Conservation (phyloP, 1,140 invertebrate species). For the Hyphantria cunea region DNA sequence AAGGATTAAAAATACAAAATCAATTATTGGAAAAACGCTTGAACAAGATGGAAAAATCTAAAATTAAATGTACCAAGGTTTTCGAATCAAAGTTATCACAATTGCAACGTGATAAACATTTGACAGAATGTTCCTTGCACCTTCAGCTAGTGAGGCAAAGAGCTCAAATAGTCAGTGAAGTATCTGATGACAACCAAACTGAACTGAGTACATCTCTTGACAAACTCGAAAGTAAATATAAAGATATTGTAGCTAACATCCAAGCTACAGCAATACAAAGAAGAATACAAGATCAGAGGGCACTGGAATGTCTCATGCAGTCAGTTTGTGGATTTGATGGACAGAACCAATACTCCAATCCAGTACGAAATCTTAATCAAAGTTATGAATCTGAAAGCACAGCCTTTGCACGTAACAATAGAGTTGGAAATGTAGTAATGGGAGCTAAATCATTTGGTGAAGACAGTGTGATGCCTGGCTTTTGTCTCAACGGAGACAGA, state of each 20-base stretch:
- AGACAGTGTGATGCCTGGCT: slow-evolving; percentile 49
- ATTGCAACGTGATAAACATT: slow-evolving; percentile 61
- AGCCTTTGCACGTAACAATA: slow-evolving; percentile 44
- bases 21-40: slow-evolving; percentile 58
- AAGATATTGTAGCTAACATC: slow-evolving; percentile 67
- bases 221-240: slow-evolving; percentile 72
- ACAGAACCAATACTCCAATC: slow-evolving; percentile 11
- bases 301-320: slow-evolving; percentile 63
- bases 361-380: slow-evolving; percentile 42
- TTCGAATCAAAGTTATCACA: slow-evolving; percentile 61
- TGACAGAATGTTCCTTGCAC: slow-evolving; percentile 61
- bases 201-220: slow-evolving; percentile 54
- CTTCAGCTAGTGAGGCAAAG: slow-evolving; percentile 63
- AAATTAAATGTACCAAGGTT: slow-evolving; percentile 49
- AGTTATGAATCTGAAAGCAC: slow-evolving; percentile 44
- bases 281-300: slow-evolving; percentile 66
- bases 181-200: slow-evolving; percentile 57
- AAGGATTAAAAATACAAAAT: slow-evolving; percentile 43
- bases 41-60: slow-evolving; percentile 56
- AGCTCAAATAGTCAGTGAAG: slow-evolving; percentile 54
- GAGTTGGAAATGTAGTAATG: slow-evolving; percentile 43
- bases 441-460: slow-evolving; percentile 50
- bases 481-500: slow-evolving; percentile 58
- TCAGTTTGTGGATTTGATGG: slow-evolving; percentile 47
- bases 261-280: slow-evolving; percentile 70